These are phyloP conservation scores for Asarcornis scutulata DNA, from an alignment of 2,113 vertebrate species.

Conservation along the genomic window DNA sequence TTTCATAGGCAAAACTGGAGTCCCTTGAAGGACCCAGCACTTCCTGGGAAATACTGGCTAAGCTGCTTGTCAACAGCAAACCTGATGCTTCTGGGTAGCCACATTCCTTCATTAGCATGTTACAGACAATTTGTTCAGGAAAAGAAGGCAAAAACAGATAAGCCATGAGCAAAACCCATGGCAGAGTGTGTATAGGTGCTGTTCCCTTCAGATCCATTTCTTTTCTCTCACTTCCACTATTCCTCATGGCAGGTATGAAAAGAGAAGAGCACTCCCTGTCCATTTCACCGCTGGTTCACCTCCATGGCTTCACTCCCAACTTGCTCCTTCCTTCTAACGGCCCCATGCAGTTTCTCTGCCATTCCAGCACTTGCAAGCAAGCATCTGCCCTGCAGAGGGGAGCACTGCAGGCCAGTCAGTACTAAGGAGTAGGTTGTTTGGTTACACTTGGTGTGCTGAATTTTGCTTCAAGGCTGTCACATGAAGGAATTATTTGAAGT, in stretches of 20 bases:
- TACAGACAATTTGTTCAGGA: neutral
- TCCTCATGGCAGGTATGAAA: neutral
- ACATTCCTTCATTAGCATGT: neutral
- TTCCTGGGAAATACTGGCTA: neutral
- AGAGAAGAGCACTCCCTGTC: neutral
- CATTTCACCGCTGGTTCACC: neutral
- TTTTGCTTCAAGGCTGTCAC: neutral
- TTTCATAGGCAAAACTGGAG: neutral
- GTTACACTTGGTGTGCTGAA: fast-evolving
- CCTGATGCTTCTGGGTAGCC: neutral
- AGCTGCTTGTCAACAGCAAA: neutral
- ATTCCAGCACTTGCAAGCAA: neutral
- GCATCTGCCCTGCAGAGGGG: neutral
- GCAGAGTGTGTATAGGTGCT: neutral
- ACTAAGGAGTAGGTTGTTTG: neutral
- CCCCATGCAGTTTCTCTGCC: neutral
- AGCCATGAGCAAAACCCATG: neutral
- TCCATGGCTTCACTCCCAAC: neutral
- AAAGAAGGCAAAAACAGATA: neutral
- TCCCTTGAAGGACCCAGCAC: neutral
- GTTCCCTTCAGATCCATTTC: neutral
- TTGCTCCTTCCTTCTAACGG: neutral
- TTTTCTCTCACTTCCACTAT: neutral
- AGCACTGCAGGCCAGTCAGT: neutral
- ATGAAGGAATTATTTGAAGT: neutral